These are phyloP conservation scores for Eretmochelys imbricata DNA, from an alignment of 2,113 vertebrate species.

Conservation along the genomic window DNA sequence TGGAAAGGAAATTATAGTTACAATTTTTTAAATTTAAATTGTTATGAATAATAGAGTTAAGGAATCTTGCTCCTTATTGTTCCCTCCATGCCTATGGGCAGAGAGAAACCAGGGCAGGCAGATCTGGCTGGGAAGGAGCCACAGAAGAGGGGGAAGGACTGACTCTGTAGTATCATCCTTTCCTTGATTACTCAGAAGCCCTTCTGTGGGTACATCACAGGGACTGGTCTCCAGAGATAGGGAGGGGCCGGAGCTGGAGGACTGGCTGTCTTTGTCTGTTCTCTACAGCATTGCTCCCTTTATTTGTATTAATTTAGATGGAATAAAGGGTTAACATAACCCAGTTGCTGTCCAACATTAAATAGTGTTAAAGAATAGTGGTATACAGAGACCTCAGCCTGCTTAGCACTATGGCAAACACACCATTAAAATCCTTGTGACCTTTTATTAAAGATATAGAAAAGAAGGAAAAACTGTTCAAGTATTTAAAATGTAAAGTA, in stretches of 20 bases:
- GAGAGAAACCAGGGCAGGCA: not conserved
- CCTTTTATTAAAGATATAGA: not conserved
- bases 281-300: not conserved
- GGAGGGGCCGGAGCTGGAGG: not conserved
- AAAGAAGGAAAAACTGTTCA: no score
- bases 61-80: not conserved
- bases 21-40: not conserved
- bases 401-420: not conserved
- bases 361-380: not conserved
- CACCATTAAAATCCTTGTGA: not conserved
- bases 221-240: not conserved
- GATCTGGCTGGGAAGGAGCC: not conserved
- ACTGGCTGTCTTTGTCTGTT: not conserved
- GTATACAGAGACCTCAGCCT: not conserved
- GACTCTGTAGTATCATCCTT: not conserved
- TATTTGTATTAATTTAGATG: no score
- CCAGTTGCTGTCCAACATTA: not conserved
- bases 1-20: no score
- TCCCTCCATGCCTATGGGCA: not conserved
- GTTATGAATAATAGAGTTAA: not conserved
- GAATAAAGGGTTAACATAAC: not conserved
- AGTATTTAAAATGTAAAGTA: no score
- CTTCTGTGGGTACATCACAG: not conserved
- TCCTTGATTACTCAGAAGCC: not conserved
- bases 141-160: not conserved